phyloP scores from a whole-genome alignment of 1,140 invertebrate genomes.

The Hylyphantes graminicola region DNA sequence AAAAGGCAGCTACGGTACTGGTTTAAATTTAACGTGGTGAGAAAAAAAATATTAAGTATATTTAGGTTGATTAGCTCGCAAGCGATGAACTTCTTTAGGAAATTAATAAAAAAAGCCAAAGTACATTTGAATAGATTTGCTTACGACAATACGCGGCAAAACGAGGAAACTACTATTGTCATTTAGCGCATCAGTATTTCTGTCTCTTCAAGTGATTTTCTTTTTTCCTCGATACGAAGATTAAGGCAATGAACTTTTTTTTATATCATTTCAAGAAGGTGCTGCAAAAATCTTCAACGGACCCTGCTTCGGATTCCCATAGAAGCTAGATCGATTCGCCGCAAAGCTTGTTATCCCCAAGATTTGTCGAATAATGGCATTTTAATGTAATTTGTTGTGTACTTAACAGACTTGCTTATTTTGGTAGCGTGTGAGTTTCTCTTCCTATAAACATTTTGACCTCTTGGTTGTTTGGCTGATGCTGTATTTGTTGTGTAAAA shows the following conservation, averaged over 20 bases:
- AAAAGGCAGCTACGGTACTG: constrained; percentile 56
- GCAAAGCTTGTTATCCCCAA: constrained; percentile 22
- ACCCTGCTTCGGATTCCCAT: constrained; percentile 39
- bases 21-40: constrained; percentile 23
- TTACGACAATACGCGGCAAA: constrained; percentile 30
- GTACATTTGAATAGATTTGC: constrained; percentile 56
- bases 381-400: constrained; percentile 54
- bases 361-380: constrained; percentile 45
- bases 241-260: constrained; percentile 9
- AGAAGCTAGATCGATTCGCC: constrained; percentile 23
- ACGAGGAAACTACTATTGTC: constrained; percentile 8
- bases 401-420: constrained; percentile 51
- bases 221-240: neutral
- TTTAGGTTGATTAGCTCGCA: constrained; percentile 36
- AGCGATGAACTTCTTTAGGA: constrained; percentile 46
- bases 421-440: constrained; percentile 38
- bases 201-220: constrained; percentile 12
- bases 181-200: constrained; percentile 25
- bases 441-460: constrained; percentile 12
- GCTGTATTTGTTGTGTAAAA: constrained; percentile 58
- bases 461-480: constrained; percentile 44
- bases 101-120: constrained; percentile 26
- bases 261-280: constrained; percentile 36
- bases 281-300: constrained; percentile 26
- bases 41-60: constrained; percentile 29